A percentile compares a stretch with the other conserved stretches of the same genome.
Conservation (phyloP, 2,113 vertebrate species). For the Raphicerus campestris region DNA sequence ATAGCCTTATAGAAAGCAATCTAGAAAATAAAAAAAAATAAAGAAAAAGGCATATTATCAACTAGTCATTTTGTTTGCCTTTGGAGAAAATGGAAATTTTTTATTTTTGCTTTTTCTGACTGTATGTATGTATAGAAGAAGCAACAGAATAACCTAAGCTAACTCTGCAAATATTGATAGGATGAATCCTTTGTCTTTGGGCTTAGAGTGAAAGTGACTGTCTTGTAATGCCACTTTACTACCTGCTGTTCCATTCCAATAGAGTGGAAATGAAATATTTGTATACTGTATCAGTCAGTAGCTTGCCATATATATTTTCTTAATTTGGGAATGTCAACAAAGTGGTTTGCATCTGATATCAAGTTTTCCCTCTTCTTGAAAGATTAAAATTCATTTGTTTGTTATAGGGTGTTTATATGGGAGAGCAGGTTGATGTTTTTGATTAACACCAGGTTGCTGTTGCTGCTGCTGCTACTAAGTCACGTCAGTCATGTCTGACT, state of each 20-base stretch:
- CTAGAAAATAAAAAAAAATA: not conserved
- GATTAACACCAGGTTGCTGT: not conserved
- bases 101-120: not conserved
- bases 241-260: constrained; percentile 45
- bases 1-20: not conserved
- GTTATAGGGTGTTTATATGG: not conserved
- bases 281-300: not conserved
- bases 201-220: constrained; percentile 50
- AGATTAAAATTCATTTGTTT: not conserved
- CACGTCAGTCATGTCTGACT: too few relatives aligned
- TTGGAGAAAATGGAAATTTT: constrained; percentile 28
- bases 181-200: constrained; percentile 56
- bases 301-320: constrained; percentile 53
- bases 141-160: constrained; percentile 44
- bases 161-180: constrained; percentile 26
- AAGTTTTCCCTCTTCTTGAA: constrained; percentile 20
- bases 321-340: constrained; percentile 50
- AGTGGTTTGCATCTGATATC: constrained; percentile 16
- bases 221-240: constrained; percentile 63
- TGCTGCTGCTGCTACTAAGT: too few relatives aligned
- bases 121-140: not conserved
- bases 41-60: not conserved
- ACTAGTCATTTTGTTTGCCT: constrained; percentile 35
- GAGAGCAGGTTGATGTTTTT: not conserved
- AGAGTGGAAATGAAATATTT: constrained; percentile 50